Conservation (phyloP, 2,113 vertebrate species). For the Microcebus jonahi region DNA sequence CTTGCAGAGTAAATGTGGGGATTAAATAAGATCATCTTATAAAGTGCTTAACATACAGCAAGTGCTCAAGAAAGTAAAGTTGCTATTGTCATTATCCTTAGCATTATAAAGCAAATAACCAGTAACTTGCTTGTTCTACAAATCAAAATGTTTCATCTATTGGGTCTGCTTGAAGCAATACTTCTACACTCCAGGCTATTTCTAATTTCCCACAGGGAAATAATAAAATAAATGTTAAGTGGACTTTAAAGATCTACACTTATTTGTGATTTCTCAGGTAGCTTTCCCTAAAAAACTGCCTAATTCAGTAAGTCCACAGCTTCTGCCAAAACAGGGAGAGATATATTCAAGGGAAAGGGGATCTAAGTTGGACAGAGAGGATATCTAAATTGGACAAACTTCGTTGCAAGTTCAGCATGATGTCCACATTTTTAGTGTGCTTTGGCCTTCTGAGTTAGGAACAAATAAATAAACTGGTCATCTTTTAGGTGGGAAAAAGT, state of each 20-base stretch:
- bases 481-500: background rate
- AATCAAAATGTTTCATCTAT: background rate
- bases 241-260: background rate
- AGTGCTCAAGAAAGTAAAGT: background rate
- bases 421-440: background rate
- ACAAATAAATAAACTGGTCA: background rate
- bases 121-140: background rate
- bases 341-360: background rate
- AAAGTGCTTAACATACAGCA: background rate
- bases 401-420: background rate
- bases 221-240: conserved; percentile 35
- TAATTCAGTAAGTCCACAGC: background rate
- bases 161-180: background rate
- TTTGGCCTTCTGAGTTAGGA: background rate
- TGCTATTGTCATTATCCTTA: conserved; percentile 13
- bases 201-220: conserved; percentile 27
- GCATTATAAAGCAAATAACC: conserved; percentile 43
- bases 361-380: background rate
- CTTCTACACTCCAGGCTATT: background rate
- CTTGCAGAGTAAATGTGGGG: background rate
- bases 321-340: conserved; percentile 4
- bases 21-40: conserved; percentile 28
- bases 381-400: background rate
- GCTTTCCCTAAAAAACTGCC: background rate
- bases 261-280: background rate